Percentiles rank a stretch among this genome's conserved stretches.
phyloP scores from a whole-genome alignment of 2,888 invertebrate genomes.

The Lissonota sp. region DNA sequence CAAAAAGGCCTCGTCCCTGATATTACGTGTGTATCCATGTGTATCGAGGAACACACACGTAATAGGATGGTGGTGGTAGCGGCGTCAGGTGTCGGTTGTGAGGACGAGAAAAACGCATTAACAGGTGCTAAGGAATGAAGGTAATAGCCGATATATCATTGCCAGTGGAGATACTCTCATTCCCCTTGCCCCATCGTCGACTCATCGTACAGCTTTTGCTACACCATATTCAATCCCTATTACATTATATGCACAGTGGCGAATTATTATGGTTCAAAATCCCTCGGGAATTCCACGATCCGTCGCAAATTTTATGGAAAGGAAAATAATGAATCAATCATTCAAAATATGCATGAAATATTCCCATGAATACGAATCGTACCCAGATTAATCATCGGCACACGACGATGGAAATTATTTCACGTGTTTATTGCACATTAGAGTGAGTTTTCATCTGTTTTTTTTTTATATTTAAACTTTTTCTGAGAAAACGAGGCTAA shows the following conservation, averaged over 20 bases:
- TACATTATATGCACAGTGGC: conserved; percentile 14
- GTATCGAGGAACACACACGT: not conserved
- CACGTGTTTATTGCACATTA: too few species aligned
- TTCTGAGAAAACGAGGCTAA: too few species aligned
- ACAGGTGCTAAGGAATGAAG: conserved; percentile 77
- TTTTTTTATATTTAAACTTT: too few species aligned
- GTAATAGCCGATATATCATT: conserved; percentile 80
- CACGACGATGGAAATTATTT: too few species aligned
- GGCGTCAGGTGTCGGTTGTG: conserved; percentile 76
- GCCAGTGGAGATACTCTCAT: conserved; percentile 66
- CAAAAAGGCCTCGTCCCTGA: conserved; percentile 64
- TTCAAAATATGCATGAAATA: too few species aligned
- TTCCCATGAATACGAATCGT: too few species aligned
- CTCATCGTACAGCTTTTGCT: conserved; percentile 46
- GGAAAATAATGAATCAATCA: too few species aligned
- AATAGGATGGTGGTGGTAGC: conserved; percentile 41
- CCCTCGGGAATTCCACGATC: too few species aligned
- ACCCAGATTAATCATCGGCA: too few species aligned
- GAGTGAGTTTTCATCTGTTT: too few species aligned
- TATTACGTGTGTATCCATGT: not conserved
- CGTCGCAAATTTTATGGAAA: too few species aligned
- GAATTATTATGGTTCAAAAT: too few species aligned
- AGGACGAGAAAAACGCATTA: conserved; percentile 78
- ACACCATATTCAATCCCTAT: conserved; percentile 64
- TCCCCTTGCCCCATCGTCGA: conserved; percentile 60